phyloP scores from a whole-genome alignment of 2,888 invertebrate species.

The Synergus itoensis region DNA sequence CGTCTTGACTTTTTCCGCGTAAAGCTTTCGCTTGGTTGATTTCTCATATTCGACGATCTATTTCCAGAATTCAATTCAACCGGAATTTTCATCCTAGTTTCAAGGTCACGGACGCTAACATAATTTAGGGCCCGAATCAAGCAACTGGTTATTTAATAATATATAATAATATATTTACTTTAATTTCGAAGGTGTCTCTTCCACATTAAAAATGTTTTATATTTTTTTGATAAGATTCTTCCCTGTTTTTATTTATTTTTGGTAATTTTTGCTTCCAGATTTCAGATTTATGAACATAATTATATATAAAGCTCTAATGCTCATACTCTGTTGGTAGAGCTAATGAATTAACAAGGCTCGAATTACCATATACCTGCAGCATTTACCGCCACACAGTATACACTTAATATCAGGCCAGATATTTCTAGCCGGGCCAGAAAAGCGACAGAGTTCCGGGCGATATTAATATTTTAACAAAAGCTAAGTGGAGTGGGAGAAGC shows the following conservation, averaged over 20 bases:
- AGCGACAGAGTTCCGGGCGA: constrained; percentile 61
- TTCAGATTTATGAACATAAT: not conserved
- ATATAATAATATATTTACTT: too few relatives aligned
- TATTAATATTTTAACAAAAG: constrained; percentile 73
- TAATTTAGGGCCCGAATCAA: not conserved
- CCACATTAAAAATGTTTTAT: too few relatives aligned
- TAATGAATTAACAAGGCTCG: constrained; percentile 24
- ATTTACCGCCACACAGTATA: not conserved
- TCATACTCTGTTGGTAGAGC: not conserved
- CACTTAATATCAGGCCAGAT: constrained; percentile 46
- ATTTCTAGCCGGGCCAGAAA: constrained; percentile 53
- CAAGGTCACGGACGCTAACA: not conserved
- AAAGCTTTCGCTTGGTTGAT: not conserved
- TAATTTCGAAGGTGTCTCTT: too few relatives aligned
- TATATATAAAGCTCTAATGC: not conserved
- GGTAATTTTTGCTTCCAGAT: too few relatives aligned
- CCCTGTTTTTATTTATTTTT: too few relatives aligned
- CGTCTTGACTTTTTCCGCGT: constrained; percentile 33
- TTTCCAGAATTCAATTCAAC: not conserved
- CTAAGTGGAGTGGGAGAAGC: constrained; percentile 49
- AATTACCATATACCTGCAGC: not conserved
- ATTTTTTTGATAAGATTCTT: too few relatives aligned
- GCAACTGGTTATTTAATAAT: too few relatives aligned
- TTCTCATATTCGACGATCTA: constrained; percentile 11
- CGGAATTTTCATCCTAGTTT: not conserved